A percentile compares a stretch with the other conserved stretches of the same genome.
Evolutionary conservation across 1,140 invertebrate genomes (phyloP).

Genomic region (Scaptodrosophila lebanonensis): DNA sequence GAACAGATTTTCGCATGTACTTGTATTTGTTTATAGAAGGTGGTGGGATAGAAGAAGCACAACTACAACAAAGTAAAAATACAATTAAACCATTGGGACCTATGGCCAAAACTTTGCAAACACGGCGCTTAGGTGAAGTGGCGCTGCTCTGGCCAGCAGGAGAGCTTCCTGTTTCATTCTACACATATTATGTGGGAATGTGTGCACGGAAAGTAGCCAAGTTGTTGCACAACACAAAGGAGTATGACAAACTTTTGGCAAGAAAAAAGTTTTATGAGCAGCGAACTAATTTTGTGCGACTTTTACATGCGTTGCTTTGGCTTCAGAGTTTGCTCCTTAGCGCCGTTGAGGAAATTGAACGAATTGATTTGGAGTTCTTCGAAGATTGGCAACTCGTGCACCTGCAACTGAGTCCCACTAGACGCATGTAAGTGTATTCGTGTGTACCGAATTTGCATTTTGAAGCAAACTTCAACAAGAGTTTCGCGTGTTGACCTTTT

Average conservation of each 20-base stretch:
- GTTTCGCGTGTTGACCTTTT: too few species aligned
- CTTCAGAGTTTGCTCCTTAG: constrained; percentile 9
- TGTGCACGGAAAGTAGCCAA: constrained; percentile 18
- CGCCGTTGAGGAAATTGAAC: constrained; percentile 38
- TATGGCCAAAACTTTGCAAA: constrained; percentile 41
- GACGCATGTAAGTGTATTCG: too few species aligned
- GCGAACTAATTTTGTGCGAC: constrained; percentile 54
- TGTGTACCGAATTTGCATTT: too few species aligned
- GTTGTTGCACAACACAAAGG: constrained; percentile 20
- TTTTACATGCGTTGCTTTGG: constrained; percentile 37
- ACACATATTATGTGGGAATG: neutral
- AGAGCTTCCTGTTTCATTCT: constrained; percentile 29
- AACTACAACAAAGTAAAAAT: constrained; percentile 47
- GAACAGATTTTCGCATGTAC: constrained; percentile 3
- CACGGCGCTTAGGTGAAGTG: too few species aligned
- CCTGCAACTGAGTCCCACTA: too few species aligned
- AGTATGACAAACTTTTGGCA: constrained; percentile 44
- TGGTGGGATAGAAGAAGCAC: too few species aligned
- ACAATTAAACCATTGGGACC: constrained; percentile 64
- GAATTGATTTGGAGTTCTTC: constrained; percentile 52
- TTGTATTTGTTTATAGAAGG: neutral
- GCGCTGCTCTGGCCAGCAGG: constrained; percentile 15
- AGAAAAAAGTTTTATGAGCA: constrained; percentile 68
- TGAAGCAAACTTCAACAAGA: too few species aligned
- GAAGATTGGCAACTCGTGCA: constrained; percentile 4